Percentiles rank a stretch among this genome's conserved stretches.
These are phyloP conservation scores for Suricata suricatta DNA, from an alignment of 2,113 vertebrate genomes.

Conservation along the genomic window DNA sequence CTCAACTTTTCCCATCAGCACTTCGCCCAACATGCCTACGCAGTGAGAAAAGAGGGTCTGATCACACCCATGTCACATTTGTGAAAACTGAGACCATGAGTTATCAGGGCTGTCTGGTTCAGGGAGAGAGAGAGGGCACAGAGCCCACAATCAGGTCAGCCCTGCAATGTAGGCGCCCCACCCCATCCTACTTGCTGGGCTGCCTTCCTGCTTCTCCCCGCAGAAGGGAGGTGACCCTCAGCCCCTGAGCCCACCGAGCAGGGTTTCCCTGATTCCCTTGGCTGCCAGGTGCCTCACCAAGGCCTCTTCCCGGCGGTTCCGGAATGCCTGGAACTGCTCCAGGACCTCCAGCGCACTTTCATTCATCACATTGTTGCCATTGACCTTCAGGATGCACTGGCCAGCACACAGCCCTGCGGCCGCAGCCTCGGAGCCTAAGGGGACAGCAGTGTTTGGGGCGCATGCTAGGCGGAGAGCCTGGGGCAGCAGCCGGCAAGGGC, in stretches of 20 bases:
- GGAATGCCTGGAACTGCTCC: slow-evolving; percentile 93
- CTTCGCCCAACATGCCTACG: rapidly evolving
- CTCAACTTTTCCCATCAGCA: neutral
- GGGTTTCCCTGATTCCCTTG: neutral
- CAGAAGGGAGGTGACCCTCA: neutral
- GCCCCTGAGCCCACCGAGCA: rapidly evolving
- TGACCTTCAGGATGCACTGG: slow-evolving; percentile 96
- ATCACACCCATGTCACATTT: neutral
- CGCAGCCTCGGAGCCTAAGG: slow-evolving; percentile 92
- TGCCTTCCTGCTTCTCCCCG: too few relatives aligned
- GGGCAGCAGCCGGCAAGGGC: neutral
- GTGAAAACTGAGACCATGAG: neutral
- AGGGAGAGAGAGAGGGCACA: neutral
- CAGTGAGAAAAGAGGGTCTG: neutral
- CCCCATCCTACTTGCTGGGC: neutral
- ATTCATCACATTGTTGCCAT: slow-evolving; percentile 89
- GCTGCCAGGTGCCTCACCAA: slow-evolving; percentile 78
- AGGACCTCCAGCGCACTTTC: slow-evolving; percentile 90
- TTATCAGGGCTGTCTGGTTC: rapidly evolving
- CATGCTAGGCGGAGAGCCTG: neutral
- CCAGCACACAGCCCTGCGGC: slow-evolving; percentile 93
- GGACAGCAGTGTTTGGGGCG: neutral
- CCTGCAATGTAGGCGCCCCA: neutral
- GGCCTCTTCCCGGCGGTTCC: slow-evolving; percentile 85
- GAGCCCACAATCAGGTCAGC: neutral